A percentile compares a stretch with the other conserved stretches of the same genome.
phyloP scores from a whole-genome alignment of 2,888 invertebrate genomes.

The Blomia tropicalis region DNA sequence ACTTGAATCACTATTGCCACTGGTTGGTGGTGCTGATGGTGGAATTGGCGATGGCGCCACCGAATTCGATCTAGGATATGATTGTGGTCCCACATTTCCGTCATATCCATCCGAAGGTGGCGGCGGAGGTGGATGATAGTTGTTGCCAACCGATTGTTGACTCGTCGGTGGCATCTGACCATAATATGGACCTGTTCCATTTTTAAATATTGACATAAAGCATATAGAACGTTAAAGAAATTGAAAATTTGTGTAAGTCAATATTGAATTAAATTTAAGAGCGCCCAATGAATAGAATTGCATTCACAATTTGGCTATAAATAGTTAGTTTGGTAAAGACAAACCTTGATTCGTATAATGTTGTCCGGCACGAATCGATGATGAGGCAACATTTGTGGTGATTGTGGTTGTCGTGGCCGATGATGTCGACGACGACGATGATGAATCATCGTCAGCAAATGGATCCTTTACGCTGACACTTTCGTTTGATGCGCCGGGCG shows the following conservation, averaged over 20 bases:
- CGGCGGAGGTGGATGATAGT: neutral
- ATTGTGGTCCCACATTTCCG: too few relatives aligned
- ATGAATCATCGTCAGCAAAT: constrained; percentile 27
- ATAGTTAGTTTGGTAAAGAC: too few relatives aligned
- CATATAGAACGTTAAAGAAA: too few relatives aligned
- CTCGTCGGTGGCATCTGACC: neutral
- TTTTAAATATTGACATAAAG: too few relatives aligned
- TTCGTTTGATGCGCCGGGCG: too few relatives aligned
- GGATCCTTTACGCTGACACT: constrained; percentile 28
- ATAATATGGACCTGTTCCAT: neutral
- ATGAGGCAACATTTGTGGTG: neutral
- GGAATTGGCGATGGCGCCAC: neutral
- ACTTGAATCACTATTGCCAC: neutral
- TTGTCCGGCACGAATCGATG: too few relatives aligned
- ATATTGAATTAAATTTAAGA: too few relatives aligned
- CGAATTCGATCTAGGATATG: too few relatives aligned
- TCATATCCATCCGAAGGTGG: neutral
- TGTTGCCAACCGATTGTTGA: neutral
- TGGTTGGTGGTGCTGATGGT: constrained; percentile 15
- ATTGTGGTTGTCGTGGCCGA: neutral
- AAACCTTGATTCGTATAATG: too few relatives aligned
- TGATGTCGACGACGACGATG: neutral
- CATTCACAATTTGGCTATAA: too few relatives aligned
- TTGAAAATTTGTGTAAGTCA: too few relatives aligned
- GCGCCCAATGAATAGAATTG: too few relatives aligned